Conservation (phyloP, 2,888 invertebrate genomes). For the Idaea biselata region DNA sequence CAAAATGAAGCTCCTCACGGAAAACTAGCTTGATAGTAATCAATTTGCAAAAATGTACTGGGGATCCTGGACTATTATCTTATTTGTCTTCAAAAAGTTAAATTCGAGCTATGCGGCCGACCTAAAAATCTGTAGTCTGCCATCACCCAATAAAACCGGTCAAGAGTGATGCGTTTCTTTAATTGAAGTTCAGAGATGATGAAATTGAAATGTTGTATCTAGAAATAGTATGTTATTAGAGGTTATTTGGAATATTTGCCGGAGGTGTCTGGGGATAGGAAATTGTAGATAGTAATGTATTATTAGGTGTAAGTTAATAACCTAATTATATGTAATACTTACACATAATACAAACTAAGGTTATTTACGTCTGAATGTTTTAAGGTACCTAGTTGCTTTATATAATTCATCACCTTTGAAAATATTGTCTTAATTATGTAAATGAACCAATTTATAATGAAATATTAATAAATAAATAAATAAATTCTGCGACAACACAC, state of each 20-base stretch:
- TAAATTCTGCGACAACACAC: no score
- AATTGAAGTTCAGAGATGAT: constrained; percentile 1
- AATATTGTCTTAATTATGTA: no score
- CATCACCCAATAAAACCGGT: constrained; percentile 39
- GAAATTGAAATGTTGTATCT: not conserved
- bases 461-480: no score
- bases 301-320: not conserved
- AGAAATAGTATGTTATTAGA: not conserved
- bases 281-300: not conserved
- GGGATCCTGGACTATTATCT: no score
- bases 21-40: no score
- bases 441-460: no score
- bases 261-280: not conserved
- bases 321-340: not conserved
- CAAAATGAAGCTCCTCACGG: no score
- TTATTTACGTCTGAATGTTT: not conserved
- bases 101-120: constrained; percentile 33
- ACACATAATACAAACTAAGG: not conserved
- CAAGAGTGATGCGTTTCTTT: constrained; percentile 4
- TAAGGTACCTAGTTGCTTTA: no score
- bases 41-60: no score
- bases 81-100: no score
- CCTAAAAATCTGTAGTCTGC: constrained; percentile 59
- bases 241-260: not conserved
- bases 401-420: no score